phyloP scores from a whole-genome alignment of 2,113 vertebrate species.

The Dromas ardeola region DNA sequence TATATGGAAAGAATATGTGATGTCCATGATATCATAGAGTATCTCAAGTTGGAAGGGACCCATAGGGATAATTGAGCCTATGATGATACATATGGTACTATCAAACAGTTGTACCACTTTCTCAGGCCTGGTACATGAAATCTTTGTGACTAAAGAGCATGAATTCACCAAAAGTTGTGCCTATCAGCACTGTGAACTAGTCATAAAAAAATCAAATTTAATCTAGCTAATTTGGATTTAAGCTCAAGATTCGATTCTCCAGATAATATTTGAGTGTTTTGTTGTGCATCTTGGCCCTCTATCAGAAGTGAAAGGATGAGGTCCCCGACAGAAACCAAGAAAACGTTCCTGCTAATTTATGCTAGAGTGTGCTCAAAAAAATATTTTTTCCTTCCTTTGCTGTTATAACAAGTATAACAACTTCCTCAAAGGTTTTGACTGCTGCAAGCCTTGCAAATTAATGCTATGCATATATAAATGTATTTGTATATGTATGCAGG shows the following conservation, averaged over 20 bases:
- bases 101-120: too few species aligned
- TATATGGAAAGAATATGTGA: too few species aligned
- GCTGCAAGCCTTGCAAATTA: background rate
- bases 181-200: background rate
- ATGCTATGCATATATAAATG: background rate
- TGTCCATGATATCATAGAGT: fast-evolving
- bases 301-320: background rate
- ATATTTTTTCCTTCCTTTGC: background rate
- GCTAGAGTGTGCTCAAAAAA: background rate
- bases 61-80: too few species aligned
- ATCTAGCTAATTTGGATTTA: background rate
- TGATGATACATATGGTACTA: too few species aligned
- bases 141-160: background rate
- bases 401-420: background rate
- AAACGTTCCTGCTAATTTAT: background rate
- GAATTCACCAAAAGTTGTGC: background rate
- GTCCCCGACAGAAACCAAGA: background rate
- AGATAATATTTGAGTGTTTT: background rate
- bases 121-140: background rate
- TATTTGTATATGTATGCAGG: background rate
- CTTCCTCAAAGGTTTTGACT: background rate
- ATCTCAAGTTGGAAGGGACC: background rate
- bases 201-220: background rate
- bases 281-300: background rate
- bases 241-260: background rate